Evolutionary conservation across 2,888 invertebrate species (phyloP).

Genomic region (Drosophila mettleri): DNA sequence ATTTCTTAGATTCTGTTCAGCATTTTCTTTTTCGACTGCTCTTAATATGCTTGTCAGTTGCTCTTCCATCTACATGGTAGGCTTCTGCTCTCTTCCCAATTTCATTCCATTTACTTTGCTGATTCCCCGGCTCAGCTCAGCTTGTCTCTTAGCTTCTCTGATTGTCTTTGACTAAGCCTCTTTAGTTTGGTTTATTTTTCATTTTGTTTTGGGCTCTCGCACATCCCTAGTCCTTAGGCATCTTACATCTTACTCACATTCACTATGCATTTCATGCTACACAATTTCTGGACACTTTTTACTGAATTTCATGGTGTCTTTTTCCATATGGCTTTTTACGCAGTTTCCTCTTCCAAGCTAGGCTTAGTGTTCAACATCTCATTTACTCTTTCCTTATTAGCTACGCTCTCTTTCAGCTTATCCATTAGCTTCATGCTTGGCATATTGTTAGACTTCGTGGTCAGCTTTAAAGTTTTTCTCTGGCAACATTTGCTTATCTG

Average conservation of each 20-base stretch:
- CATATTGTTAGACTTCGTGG: background rate
- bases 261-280: background rate
- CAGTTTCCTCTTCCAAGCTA: background rate
- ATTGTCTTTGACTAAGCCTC: background rate
- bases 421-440: background rate
- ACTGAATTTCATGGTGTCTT: background rate
- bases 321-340: background rate
- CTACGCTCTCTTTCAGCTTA: background rate
- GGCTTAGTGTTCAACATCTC: conserved; percentile 4
- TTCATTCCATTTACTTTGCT: background rate
- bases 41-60: no score
- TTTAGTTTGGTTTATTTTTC: background rate
- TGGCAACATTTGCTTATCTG: background rate
- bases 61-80: background rate
- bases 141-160: background rate
- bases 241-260: background rate
- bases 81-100: no score
- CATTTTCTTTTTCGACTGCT: no score
- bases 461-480: background rate
- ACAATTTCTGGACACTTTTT: background rate
- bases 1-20: background rate
- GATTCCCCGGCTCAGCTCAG: background rate
- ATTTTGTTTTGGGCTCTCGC: background rate
- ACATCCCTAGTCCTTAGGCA: background rate
- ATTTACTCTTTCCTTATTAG: background rate